Evolutionary conservation across 2,888 invertebrate species (phyloP), one percentile per base, ranked within the genome.

Genomic region (Cotesia congregata): DNA sequence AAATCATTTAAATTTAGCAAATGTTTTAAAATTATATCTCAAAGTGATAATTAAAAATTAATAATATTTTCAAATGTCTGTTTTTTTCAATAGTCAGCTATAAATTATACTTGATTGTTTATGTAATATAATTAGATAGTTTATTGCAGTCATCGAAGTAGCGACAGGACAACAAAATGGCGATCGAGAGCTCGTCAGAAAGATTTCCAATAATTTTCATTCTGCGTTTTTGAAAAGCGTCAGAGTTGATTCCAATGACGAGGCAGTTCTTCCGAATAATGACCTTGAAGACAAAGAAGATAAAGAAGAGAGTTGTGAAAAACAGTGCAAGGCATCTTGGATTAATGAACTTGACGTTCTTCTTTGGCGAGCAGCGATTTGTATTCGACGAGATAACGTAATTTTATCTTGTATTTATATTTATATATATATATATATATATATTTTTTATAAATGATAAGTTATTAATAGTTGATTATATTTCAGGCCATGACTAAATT

Each of bases 81-180:
- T 1, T 20, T 20, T 0, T 2, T 20, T 20, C 20, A 1, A 0
- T 1, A 20, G 20, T 20, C 20, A 20, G 20, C 20, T 20, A 1
- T 20, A 20, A 20, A 20, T 20, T 20, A 1, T 20, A 20, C 20
- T 20, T 20, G 20, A 20, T 20, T 20, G 20, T 20, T 20, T 1
- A 20, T 30, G 30, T 30, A 30, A 30, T 30, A 30, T 30, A 30
- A 30, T 30, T 3, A 30, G 30, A 30, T 30, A 30, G 50, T 50
- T 50, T 7, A 74, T 76, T 89, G 89, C 86, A 93, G 93, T 92
- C 67, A 84, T 94, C 76, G 94, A 94, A 88, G 91, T 94, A 59
- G 92, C 93, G 69, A 92, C 92, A 76, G 91, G 90, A 1, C 91
- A 92, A 78, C 90, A 92, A 67, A 86, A 87, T 6, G 91, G 90